Evolutionary conservation across 2,888 invertebrate genomes (phyloP), one percentile per base, ranked within the genome.

Genomic region (Pseudeuparius sepicola): DNA sequence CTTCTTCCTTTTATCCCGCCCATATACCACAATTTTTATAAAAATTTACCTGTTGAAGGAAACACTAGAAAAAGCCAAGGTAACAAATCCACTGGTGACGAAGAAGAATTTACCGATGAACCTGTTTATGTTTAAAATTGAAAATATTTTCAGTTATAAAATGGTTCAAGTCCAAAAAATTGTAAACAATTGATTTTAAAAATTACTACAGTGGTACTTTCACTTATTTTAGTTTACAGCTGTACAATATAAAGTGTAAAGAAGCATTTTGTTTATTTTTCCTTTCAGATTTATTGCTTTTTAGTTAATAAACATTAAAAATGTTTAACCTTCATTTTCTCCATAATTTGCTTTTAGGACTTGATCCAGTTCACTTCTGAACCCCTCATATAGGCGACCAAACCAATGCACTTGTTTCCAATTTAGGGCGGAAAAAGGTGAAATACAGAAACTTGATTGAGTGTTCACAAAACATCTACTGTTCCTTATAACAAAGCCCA

Each of bases 1-100:
- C 16, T 35, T n/a, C 26, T 36, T 9, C 36, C 36, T 7, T 36
- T 29, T 25, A 39, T 36, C 17, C 36, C 39, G n/a, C 35, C 32
- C 4, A 12, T 26, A 15, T 28, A 32, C 11, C 35, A 39, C 17
- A 11, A 12, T 14, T 34, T 15, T 24, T 38, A 25, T 17, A 33
- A 14, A 29, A 33, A 27, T 23, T 20, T 37, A 10, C 23, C 32
- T 6, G 26, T 25, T 3, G 7, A 29, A 14, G 15, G 15, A 29
- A 14, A 14, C 15, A 5, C 14, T 3, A 29, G 29, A 29, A 9
- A 29, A 29, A 29, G n/a, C 12, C 14, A 14, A 29, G 29, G 29
- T 4, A 13, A 32, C 32, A 14, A 15, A 32, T 32, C 15, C 14
- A 24, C 17, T 31, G 15, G 17, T 31, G 31, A 31, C n/a, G n/a